Evolutionary conservation across 2,797 vertebrate species (phyloP).

Genomic region (Myotis vivesi): DNA sequence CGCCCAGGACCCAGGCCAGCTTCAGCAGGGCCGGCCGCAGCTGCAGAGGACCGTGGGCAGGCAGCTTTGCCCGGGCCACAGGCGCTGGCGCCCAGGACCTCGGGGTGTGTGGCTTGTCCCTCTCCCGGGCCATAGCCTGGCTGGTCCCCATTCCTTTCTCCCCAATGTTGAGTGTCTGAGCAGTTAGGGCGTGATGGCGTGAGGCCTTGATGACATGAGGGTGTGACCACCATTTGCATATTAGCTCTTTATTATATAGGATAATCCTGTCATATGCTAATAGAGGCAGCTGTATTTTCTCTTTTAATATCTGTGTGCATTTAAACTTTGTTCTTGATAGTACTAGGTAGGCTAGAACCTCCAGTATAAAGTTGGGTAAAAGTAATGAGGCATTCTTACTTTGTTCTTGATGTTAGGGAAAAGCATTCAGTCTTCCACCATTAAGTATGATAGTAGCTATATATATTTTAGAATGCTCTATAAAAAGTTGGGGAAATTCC

Average conservation of each 20-base stretch:
- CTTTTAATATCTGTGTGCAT: neutral
- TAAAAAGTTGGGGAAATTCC: neutral
- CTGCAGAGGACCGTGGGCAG: too few species aligned
- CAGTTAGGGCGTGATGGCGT: too few species aligned
- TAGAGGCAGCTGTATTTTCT: neutral
- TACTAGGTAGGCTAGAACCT: neutral
- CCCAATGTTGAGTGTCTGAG: too few species aligned
- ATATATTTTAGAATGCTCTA: neutral
- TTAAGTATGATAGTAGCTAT: neutral
- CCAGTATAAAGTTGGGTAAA: neutral
- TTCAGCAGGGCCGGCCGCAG: too few species aligned
- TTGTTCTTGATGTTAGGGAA: neutral
- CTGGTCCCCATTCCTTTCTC: too few species aligned
- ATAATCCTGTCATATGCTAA: neutral
- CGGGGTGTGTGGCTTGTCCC: accelerated
- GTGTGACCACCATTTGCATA: too few species aligned
- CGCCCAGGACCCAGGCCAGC: too few species aligned
- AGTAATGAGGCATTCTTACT: neutral
- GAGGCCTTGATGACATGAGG: too few species aligned
- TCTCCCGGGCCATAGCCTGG: too few species aligned
- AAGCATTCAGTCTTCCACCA: neutral
- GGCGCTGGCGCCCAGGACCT: too few species aligned
- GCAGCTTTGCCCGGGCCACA: too few species aligned
- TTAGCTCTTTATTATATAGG: too few species aligned
- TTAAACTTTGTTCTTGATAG: neutral